Conservation (phyloP, 2,888 invertebrate genomes). For the Hypomecis atomaria region DNA sequence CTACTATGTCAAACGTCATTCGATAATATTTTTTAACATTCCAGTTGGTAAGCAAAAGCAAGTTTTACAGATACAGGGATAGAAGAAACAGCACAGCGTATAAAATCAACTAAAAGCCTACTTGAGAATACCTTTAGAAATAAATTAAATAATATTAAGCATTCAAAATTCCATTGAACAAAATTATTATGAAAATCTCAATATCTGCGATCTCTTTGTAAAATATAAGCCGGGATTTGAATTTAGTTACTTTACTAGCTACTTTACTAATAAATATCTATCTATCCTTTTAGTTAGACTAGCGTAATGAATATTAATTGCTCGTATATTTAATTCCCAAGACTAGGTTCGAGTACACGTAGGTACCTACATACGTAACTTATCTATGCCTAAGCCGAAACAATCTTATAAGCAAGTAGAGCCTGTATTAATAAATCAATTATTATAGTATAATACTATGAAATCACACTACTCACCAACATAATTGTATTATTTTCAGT, state of each 20-base stretch:
- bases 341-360: neutral
- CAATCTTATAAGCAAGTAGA: neutral
- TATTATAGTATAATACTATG: neutral
- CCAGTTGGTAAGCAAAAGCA: no score
- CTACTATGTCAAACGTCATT: no score
- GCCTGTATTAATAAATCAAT: no score
- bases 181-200: slow-evolving; percentile 20
- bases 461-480: slow-evolving; percentile 2
- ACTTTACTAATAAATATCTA: slow-evolving; percentile 5
- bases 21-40: no score
- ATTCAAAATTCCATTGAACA: slow-evolving; percentile 7
- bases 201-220: slow-evolving; percentile 12
- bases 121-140: no score
- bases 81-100: no score
- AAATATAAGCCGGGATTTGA: slow-evolving; percentile 22
- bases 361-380: neutral
- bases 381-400: neutral
- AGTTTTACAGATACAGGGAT: no score
- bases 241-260: slow-evolving; percentile 17
- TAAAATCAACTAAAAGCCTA: no score
- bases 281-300: slow-evolving; percentile 11
- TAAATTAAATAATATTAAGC: neutral
- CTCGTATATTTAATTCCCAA: slow-evolving; percentile 42
- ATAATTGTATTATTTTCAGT: slow-evolving; percentile 75
- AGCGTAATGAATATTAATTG: slow-evolving; percentile 14